phyloP scores from a whole-genome alignment of 2,113 vertebrate species.

The Oreochromis tanganicae region DNA sequence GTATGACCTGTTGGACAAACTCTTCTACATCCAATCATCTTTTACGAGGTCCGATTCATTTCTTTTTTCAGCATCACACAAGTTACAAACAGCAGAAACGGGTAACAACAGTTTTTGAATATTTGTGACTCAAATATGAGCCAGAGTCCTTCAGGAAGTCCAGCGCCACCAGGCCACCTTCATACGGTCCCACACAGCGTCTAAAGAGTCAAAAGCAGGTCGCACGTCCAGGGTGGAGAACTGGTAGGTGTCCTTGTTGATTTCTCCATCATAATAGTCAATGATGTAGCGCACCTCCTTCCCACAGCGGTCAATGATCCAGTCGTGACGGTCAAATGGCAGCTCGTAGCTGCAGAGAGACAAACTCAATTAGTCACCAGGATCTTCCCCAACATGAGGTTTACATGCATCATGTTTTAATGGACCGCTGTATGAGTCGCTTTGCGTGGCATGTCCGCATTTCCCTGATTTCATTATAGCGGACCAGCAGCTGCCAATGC shows the following conservation, averaged over 20 bases:
- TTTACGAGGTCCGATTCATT: fast-evolving
- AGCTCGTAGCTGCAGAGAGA: conserved; percentile 81
- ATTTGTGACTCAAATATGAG: neutral
- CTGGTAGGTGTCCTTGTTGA: conserved; percentile 80
- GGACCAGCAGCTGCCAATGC: neutral
- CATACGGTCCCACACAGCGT: conserved; percentile 90
- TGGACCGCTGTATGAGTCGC: neutral
- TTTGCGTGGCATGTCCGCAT: neutral
- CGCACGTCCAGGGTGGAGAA: conserved; percentile 93
- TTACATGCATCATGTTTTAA: neutral
- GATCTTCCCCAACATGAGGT: neutral
- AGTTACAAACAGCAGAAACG: neutral
- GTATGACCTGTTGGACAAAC: neutral
- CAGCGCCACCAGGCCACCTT: conserved; percentile 96
- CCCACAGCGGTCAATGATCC: conserved; percentile 92
- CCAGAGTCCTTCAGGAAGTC: conserved; percentile 75
- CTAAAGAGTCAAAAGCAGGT: conserved; percentile 86
- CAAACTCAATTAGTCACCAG: neutral
- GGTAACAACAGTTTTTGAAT: neutral
- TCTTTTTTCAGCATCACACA: neutral
- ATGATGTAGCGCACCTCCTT: conserved; percentile 91
- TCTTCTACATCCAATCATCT: neutral
- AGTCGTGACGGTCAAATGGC: conserved; percentile 92
- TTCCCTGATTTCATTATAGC: neutral
- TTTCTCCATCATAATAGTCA: conserved; percentile 91